Percentiles rank a stretch among this genome's conserved stretches.
phyloP scores from a whole-genome alignment of 2,888 invertebrate genomes.

The Pedicia rivosa region DNA sequence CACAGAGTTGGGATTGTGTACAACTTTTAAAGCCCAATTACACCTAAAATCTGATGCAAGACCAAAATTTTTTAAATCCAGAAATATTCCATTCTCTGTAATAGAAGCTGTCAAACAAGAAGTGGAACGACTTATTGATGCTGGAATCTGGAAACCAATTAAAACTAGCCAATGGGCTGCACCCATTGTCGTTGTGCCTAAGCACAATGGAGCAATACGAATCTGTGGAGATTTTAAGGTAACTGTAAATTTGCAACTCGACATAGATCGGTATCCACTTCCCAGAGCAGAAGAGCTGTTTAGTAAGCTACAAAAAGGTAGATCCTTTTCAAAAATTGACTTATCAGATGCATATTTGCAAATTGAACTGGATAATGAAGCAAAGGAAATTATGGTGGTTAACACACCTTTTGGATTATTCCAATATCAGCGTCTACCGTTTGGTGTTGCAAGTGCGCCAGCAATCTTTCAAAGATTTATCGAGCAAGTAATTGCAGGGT shows the following conservation, averaged over 20 bases:
- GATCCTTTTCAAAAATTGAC: constrained; percentile 5
- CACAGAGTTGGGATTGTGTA: constrained; percentile 1
- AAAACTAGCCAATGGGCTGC: constrained; percentile 6
- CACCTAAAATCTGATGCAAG: constrained; percentile 2
- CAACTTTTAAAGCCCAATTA: constrained; percentile 4
- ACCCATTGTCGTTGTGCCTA: constrained; percentile 6
- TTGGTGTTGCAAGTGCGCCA: constrained; percentile 12
- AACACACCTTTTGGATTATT: constrained; percentile 12
- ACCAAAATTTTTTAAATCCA: constrained; percentile 1
- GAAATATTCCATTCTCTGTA: constrained; percentile 3
- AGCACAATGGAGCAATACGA: constrained; percentile 4
- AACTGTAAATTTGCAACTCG: constrained; percentile 7
- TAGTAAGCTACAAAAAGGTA: constrained; percentile 1
- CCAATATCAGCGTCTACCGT: constrained; percentile 13
- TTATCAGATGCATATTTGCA: constrained; percentile 10
- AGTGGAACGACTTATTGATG: constrained; percentile 1
- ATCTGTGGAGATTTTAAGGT: constrained; percentile 9
- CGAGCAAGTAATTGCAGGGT: constrained; percentile 9
- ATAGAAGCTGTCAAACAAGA: constrained; percentile 4
- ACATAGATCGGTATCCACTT: constrained; percentile 1
- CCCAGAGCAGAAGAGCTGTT: constrained; percentile 6
- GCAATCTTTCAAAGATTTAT: constrained; percentile 11
- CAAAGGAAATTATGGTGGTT: constrained; percentile 9
- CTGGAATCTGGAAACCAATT: constrained; percentile 6
- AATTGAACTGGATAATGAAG: constrained; percentile 8